A percentile compares a stretch with the other conserved stretches of the same genome.
Conservation (phyloP, 2,888 invertebrate species). For the Cryptus armator region DNA sequence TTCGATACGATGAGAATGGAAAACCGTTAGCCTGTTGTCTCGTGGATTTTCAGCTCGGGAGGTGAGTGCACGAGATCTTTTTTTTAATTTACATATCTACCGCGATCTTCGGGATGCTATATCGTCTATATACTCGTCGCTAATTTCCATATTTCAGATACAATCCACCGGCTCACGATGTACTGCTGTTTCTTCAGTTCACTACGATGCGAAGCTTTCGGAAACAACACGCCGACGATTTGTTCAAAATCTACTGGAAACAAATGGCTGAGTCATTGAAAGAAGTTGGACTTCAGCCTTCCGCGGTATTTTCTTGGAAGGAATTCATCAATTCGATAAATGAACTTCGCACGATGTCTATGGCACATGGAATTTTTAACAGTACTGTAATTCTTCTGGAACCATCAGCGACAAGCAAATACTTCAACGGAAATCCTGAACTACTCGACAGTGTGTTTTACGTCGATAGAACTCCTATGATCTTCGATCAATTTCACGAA, state of each 20-base stretch:
- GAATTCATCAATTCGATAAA: constrained; percentile 75
- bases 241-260: constrained; percentile 78
- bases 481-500: constrained; percentile 72
- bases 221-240: constrained; percentile 72
- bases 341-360: constrained; percentile 74
- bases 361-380: constrained; percentile 76
- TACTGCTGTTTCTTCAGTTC: constrained; percentile 81
- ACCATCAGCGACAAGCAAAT: constrained; percentile 73
- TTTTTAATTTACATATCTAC: not conserved
- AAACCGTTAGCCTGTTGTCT: constrained; percentile 80
- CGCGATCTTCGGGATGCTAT: too few species aligned
- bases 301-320: constrained; percentile 73
- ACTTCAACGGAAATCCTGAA: constrained; percentile 73
- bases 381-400: constrained; percentile 78
- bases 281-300: constrained; percentile 70
- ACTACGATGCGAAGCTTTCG: constrained; percentile 78
- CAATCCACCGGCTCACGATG: constrained; percentile 82
- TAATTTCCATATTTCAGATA: constrained; percentile 70
- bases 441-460: constrained; percentile 74
- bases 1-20: constrained; percentile 77
- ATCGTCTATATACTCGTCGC: not conserved
- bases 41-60: constrained; percentile 86
- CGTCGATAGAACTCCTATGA: constrained; percentile 76
- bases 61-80: constrained; percentile 85
- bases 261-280: constrained; percentile 68